Conservation (phyloP, 2,113 vertebrate species). For the Callorhinus ursinus region DNA sequence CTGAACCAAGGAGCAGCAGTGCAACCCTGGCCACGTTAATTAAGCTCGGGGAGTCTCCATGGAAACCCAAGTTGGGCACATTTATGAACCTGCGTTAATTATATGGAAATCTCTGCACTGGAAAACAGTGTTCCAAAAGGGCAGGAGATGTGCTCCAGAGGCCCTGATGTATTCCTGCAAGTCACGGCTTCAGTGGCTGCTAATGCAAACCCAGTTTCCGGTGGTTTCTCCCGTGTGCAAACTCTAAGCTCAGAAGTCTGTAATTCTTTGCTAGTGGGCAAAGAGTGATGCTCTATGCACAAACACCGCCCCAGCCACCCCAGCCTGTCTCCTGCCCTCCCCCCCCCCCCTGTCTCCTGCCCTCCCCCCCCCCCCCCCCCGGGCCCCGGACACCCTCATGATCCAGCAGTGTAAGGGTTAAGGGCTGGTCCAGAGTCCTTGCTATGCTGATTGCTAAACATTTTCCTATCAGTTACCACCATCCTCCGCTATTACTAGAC, state of each 20-base stretch:
- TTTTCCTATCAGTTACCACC: neutral
- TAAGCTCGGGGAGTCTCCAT: conserved; percentile 77
- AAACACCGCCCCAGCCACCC: no score
- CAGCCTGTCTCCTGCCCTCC: neutral
- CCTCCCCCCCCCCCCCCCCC: no score
- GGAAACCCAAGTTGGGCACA: conserved; percentile 75
- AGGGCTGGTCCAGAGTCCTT: neutral
- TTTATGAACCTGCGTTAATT: conserved; percentile 42
- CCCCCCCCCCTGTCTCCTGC: neutral
- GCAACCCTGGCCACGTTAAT: conserved; percentile 52
- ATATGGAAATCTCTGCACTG: conserved; percentile 5
- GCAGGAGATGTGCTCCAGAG: neutral
- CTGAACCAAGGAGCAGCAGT: neutral
- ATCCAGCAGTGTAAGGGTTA: neutral
- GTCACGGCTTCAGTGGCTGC: neutral
- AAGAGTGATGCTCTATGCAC: neutral
- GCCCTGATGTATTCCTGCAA: neutral
- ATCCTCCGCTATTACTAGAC: neutral
- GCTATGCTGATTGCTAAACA: neutral
- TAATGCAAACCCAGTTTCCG: neutral
- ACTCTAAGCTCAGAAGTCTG: neutral
- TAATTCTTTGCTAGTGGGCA: neutral
- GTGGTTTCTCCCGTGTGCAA: fast-evolving
- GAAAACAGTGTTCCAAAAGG: neutral
- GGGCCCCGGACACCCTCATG: no score